These are phyloP conservation scores for Trinectes maculatus DNA, from an alignment of 2,113 vertebrate genomes.

Conservation along the genomic window DNA sequence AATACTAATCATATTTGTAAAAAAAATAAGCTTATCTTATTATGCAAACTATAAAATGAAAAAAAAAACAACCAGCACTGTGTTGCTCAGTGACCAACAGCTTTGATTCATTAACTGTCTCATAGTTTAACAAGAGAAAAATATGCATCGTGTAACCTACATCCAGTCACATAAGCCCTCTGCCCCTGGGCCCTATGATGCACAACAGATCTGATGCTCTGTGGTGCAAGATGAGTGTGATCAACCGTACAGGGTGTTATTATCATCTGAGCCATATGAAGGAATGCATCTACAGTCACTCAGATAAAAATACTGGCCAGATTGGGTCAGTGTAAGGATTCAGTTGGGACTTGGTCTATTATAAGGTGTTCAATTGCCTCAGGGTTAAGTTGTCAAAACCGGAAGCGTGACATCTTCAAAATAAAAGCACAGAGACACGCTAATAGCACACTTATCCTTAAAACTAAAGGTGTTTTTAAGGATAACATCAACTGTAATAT, in stretches of 20 bases:
- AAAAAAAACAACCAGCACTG: background rate
- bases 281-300: slow-evolving; percentile 3
- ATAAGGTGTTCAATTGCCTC: background rate
- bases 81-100: background rate
- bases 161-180: slow-evolving; percentile 21
- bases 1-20: no score
- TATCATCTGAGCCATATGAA: slow-evolving; percentile 41
- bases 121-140: background rate
- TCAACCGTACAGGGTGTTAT: slow-evolving; percentile 47
- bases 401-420: slow-evolving; percentile 31
- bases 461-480: background rate
- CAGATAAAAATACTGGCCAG: background rate
- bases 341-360: background rate
- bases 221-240: slow-evolving; percentile 51
- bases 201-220: slow-evolving; percentile 47
- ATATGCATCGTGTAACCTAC: background rate
- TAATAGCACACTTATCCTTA: background rate
- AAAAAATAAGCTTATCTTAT: background rate
- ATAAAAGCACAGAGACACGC: slow-evolving; percentile 2
- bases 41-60: background rate
- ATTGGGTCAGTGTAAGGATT: background rate
- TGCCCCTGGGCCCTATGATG: slow-evolving; percentile 11
- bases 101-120: background rate
- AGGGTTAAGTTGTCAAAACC: background rate
- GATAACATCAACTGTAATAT: background rate